Conservation (phyloP, 1,140 invertebrate species). For the Theocolax elegans region DNA sequence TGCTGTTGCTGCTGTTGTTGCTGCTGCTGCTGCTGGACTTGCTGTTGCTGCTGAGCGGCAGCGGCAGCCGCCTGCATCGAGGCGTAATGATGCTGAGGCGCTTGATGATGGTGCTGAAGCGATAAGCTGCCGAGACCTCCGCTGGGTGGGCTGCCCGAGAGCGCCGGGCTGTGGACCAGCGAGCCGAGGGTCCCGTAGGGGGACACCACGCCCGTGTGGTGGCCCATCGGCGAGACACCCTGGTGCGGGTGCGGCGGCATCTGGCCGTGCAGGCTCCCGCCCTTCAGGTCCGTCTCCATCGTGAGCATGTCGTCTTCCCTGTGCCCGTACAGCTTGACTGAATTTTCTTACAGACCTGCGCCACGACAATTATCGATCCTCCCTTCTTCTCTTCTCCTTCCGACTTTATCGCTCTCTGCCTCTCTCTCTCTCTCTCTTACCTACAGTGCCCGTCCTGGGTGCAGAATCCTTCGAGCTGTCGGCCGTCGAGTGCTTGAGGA, state of each 20-base stretch:
- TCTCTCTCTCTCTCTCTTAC: too few relatives aligned
- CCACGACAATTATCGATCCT: slow-evolving; percentile 17
- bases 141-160: slow-evolving; percentile 70
- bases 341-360: slow-evolving; percentile 52
- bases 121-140: slow-evolving; percentile 50
- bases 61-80: slow-evolving; percentile 56
- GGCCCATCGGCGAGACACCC: slow-evolving; percentile 70
- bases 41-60: slow-evolving; percentile 68
- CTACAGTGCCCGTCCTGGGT: too few relatives aligned
- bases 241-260: slow-evolving; percentile 80
- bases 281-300: slow-evolving; percentile 89
- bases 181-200: slow-evolving; percentile 77
- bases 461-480: neutral
- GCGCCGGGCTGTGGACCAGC: slow-evolving; percentile 72
- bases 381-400: neutral
- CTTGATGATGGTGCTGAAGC: slow-evolving; percentile 61
- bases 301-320: slow-evolving; percentile 84
- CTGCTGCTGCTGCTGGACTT: slow-evolving; percentile 62
- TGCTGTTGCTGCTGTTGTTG: slow-evolving; percentile 60
- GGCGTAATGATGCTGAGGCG: slow-evolving; percentile 57
- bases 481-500: too few relatives aligned
- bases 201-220: slow-evolving; percentile 67
- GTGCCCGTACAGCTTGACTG: slow-evolving; percentile 77
- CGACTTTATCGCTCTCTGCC: neutral
- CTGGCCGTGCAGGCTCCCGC: slow-evolving; percentile 81